A percentile compares a stretch with the other conserved stretches of the same genome.
phyloP scores from a whole-genome alignment of 2,888 invertebrate species.

The Acleris laterana region DNA sequence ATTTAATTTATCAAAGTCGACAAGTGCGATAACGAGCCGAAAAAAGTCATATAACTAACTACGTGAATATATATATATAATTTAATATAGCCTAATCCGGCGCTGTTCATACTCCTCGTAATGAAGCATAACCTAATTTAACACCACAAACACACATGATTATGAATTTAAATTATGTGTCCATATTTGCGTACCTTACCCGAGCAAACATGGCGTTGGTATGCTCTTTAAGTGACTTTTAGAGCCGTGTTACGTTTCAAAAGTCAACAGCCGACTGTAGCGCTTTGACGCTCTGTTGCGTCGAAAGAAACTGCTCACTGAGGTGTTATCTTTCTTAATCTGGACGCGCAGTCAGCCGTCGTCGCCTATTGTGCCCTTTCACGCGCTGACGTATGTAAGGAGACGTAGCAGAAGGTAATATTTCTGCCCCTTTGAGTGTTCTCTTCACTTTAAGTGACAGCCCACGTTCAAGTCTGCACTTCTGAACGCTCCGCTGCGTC shows the following conservation, averaged over 20 bases:
- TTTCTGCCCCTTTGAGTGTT: slow-evolving; percentile 65
- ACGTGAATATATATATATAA: not conserved
- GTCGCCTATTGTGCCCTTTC: slow-evolving; percentile 66
- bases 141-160: slow-evolving; percentile 34
- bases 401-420: slow-evolving; percentile 57
- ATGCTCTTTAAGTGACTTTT: slow-evolving; percentile 33
- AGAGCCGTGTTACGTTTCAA: slow-evolving; percentile 50
- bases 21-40: slow-evolving; percentile 3
- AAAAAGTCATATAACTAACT: not conserved
- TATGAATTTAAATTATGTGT: slow-evolving; percentile 35
- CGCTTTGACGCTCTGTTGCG: slow-evolving; percentile 56
- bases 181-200: slow-evolving; percentile 34
- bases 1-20: slow-evolving; percentile 10
- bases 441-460: slow-evolving; percentile 42
- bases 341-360: slow-evolving; percentile 58
- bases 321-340: slow-evolving; percentile 77
- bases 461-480: slow-evolving; percentile 49
- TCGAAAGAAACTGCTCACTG: slow-evolving; percentile 53
- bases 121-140: slow-evolving; percentile 36
- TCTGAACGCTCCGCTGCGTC: slow-evolving; percentile 51
- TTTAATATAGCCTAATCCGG: slow-evolving; percentile 1
- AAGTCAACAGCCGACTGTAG: slow-evolving; percentile 54
- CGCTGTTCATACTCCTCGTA: slow-evolving; percentile 29
- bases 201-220: slow-evolving; percentile 22
- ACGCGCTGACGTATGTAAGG: slow-evolving; percentile 56